A percentile compares a stretch with the other conserved stretches of the same genome.
Conservation (phyloP, 2,888 invertebrate genomes). For the Coenonympha glycerion region DNA sequence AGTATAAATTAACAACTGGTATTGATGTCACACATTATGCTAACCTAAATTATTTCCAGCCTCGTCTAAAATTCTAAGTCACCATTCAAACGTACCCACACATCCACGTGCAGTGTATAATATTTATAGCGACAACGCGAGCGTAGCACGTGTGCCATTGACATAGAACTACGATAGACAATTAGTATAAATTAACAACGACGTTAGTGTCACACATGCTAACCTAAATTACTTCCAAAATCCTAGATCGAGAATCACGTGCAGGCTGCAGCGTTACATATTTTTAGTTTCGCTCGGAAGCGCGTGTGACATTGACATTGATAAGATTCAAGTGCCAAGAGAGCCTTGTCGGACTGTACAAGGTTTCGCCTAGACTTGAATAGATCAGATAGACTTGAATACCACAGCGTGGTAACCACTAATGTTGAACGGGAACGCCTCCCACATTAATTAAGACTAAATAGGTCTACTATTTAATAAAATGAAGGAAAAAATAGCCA, state of each 20-base stretch:
- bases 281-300: not conserved
- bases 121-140: not conserved
- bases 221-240: not conserved
- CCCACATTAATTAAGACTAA: too few species aligned
- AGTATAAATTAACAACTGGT: not conserved
- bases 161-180: too few species aligned
- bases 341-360: too few species aligned
- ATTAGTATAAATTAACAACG: too few species aligned
- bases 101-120: not conserved
- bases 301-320: constrained; percentile 4
- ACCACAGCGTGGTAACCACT: too few species aligned
- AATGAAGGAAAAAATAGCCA: too few species aligned
- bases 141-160: not conserved
- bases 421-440: too few species aligned
- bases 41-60: not conserved
- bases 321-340: too few species aligned
- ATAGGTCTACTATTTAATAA: too few species aligned
- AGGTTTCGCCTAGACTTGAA: too few species aligned
- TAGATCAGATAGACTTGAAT: too few species aligned
- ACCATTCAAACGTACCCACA: not conserved
- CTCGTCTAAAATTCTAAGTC: not conserved
- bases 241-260: not conserved
- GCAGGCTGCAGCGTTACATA: not conserved
- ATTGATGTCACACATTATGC: not conserved
- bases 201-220: too few species aligned